These are phyloP conservation scores for Centropus bengalensis DNA, from an alignment of 2,113 vertebrate genomes.

Conservation along the genomic window DNA sequence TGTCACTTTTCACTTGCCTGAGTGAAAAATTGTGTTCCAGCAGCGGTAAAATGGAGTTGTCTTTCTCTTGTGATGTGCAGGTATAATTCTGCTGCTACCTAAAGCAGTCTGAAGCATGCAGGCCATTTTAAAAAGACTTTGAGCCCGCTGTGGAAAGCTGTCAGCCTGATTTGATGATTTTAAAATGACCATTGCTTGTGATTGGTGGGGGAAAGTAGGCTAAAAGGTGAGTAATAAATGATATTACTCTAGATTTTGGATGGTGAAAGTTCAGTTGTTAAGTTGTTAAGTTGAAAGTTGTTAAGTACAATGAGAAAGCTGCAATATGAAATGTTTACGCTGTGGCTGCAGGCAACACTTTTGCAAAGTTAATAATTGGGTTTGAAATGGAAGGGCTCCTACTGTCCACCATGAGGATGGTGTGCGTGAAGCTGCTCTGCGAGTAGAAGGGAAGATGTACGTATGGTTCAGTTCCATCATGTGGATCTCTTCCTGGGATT, in stretches of 20 bases:
- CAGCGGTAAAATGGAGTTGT: not conserved
- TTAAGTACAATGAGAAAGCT: not conserved
- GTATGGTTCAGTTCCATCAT: not conserved
- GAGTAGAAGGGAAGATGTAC: not conserved
- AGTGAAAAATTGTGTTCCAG: not conserved
- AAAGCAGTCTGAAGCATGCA: not conserved
- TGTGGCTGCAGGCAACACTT: not conserved
- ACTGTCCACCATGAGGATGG: not conserved
- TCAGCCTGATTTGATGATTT: not conserved
- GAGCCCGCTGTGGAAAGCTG: not conserved
- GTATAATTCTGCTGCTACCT: not conserved
- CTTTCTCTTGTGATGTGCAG: not conserved
- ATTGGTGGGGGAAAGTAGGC: not conserved
- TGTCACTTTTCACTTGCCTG: not conserved
- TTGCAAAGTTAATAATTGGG: not conserved
- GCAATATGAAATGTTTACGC: not conserved
- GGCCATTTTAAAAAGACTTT: not conserved
- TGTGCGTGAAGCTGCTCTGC: not conserved
- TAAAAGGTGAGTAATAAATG: not conserved
- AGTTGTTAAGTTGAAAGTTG: too few relatives aligned
- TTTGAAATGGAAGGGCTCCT: fast-evolving
- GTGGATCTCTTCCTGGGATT: not conserved
- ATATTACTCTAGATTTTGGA: not conserved
- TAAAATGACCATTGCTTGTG: not conserved
- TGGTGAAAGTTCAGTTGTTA: not conserved